Evolutionary conservation across 37 sponge, comb jelly and placozoan species (phyloP).

Genomic region (Agelas oroides): DNA sequence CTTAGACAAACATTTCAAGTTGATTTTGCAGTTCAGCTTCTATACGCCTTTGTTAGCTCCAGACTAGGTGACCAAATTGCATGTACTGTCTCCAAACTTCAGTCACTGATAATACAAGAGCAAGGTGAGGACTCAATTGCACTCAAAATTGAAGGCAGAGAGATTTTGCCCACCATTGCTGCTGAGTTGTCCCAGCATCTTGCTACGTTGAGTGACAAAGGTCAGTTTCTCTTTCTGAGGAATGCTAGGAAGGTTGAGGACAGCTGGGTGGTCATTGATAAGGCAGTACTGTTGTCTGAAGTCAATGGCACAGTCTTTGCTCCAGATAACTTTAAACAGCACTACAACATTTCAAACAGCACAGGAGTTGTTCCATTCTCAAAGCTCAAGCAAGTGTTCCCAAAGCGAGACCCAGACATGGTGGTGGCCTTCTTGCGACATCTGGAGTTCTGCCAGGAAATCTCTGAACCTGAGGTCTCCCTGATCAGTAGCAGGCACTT

Average conservation of each 20-base stretch:
- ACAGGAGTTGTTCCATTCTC: constrained; percentile 4
- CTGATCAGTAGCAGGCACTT: background rate
- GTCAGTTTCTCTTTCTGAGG: background rate
- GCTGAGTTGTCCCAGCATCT: background rate
- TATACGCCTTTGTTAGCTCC: constrained; percentile 1
- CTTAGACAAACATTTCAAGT: background rate
- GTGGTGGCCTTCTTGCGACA: background rate
- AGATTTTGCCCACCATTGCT: background rate
- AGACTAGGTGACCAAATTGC: background rate
- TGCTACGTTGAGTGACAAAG: constrained; percentile 2
- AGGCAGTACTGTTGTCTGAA: background rate
- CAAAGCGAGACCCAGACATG: background rate
- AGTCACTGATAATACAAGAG: background rate
- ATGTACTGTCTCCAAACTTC: background rate
- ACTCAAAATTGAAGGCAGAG: background rate
- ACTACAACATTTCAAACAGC: background rate
- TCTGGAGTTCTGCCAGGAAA: constrained; percentile 19
- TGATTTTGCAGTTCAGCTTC: background rate
- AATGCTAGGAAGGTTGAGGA: background rate
- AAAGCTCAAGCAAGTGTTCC: background rate
- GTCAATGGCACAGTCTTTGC: background rate
- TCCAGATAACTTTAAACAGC: background rate
- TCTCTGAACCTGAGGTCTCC: background rate
- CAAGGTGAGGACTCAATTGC: background rate
- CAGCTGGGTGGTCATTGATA: constrained; percentile 12